Base-by-base conservation (phyloP, 1,140 invertebrate genomes). In the Carcinoscorpius rotundicauda region DNA sequence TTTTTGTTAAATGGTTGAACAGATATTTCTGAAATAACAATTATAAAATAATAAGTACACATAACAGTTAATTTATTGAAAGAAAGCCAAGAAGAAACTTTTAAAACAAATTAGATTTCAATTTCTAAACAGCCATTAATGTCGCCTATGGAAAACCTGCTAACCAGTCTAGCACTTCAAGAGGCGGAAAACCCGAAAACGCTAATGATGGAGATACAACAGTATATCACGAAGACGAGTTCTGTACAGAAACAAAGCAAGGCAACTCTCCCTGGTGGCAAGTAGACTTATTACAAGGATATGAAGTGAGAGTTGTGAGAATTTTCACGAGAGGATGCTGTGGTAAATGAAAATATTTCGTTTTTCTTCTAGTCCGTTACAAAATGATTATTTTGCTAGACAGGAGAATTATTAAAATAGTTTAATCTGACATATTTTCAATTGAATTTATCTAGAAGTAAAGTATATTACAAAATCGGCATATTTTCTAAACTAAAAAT, bases 221-320 rank as follows among this genome's bases (percentile, higher is more conserved):
- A 66, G 89, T 86, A 0, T 86, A 92, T 63, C 89, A 93, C 71
- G 90, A 93, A 72, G 87, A 87, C 2, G 86, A 87, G 72, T 79
- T 87, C 65, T 94, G 92, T 75, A 90, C 89, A 0, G 90, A 93
- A 77, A 95, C 91, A 0, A 86, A 89, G 71, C 85, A 86, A 62
- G 91, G 94, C 73, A 64, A 65, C 9, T 91, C 88, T 8, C 91
- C 91, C 0, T 94, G 90, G 89, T 95, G 91, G 91, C 85, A 86
- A 66, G 90, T 93, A 0, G 88, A 95, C 75, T 78, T 95, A 10
- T 80, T 95, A 4, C 81, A 86, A 56, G 83, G 89, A 8, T 91
- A 93, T 73, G 82, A 89, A 6, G 84, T 94, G 52, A 85, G 87
- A 72, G 87, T 89, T 6, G 86, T 95, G 6, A 77, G 89, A 64